Conservation (phyloP, 2,797 vertebrate species). For the Kryptopterus vitreolus region DNA sequence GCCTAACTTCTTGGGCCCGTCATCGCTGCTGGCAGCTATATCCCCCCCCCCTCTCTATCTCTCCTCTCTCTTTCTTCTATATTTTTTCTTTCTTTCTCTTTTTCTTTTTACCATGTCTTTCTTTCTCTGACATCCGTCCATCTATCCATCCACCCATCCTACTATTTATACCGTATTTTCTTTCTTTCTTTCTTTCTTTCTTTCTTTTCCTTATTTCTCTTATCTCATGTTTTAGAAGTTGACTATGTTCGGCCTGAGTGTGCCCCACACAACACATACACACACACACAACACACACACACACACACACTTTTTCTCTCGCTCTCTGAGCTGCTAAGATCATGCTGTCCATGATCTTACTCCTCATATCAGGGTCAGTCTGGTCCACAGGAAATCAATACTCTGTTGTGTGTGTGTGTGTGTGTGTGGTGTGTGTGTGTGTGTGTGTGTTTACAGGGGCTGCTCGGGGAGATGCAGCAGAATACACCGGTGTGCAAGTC, state of each 20-base stretch:
- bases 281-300: conserved; percentile 10
- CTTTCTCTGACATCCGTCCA: too few species aligned
- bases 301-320: neutral
- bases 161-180: neutral
- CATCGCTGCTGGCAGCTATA: too few species aligned
- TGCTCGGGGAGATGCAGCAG: conserved; percentile 80
- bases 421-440: conserved; percentile 59
- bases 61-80: neutral
- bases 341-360: conserved; percentile 24
- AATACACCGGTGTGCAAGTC: conserved; percentile 78
- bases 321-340: neutral
- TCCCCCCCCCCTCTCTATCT: too few species aligned
- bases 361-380: conserved; percentile 43
- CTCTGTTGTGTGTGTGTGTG: conserved; percentile 56
- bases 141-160: too few species aligned
- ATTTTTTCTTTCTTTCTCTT: too few species aligned
- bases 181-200: neutral
- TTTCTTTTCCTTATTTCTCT: neutral
- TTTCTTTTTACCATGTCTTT: too few species aligned
- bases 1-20: too few species aligned
- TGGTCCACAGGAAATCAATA: conserved; percentile 58
- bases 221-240: neutral
- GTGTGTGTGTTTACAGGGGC: conserved; percentile 67
- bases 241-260: neutral
- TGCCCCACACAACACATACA: neutral